Evolutionary conservation across 2,797 vertebrate species (phyloP), one percentile per base, ranked within the genome.

Genomic region (Bryconaethiops microstoma): DNA sequence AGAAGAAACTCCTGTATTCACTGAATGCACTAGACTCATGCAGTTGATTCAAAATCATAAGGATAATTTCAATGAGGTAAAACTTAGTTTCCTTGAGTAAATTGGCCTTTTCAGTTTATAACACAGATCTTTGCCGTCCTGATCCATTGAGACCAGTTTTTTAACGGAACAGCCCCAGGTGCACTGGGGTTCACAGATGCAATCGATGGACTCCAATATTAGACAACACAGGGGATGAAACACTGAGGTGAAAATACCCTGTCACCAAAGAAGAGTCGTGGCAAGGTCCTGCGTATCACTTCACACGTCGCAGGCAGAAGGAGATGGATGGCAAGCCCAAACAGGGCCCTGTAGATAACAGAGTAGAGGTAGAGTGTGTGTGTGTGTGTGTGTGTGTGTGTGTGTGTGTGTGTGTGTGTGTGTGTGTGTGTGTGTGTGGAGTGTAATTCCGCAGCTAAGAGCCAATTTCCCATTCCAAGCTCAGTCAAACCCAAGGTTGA

Each of bases 171-270:
- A 71, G 67, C 12, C 16, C 0, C 60, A 72, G 60, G 70, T 71
- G 62, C 75, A 79, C 62, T 10, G 14, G 50, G 63, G 78, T 81
- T 83, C 60, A 82, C 65, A 80, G 83, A 87, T 75, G 73, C 79
- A 86, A 86, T 86, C 76, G 77, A 86, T 87, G 79, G 80, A 69
- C 83, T 83, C 68, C 78, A 77, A 35, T 82, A 86, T 86, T 86
- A 86, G 23, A 69, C 55, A 64, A 40, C 81, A 82, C 78, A 79
- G 76, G 65, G 77, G 73, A 79, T 76, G 79, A 64, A 82, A 77
- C 85, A 70, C 29, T 81, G 81, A 79, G 71, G 71, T 71, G 40
- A 81, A 87, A 86, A 85, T 83, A 77, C 79, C 78, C 77, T 81
- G 81, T 86, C 80, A 77, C 75, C 64, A 59, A 65, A 77, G 65